Percentiles rank a stretch among this genome's conserved stretches.
Conservation (phyloP, 2,797 vertebrate species). For the Muscicapa striata region DNA sequence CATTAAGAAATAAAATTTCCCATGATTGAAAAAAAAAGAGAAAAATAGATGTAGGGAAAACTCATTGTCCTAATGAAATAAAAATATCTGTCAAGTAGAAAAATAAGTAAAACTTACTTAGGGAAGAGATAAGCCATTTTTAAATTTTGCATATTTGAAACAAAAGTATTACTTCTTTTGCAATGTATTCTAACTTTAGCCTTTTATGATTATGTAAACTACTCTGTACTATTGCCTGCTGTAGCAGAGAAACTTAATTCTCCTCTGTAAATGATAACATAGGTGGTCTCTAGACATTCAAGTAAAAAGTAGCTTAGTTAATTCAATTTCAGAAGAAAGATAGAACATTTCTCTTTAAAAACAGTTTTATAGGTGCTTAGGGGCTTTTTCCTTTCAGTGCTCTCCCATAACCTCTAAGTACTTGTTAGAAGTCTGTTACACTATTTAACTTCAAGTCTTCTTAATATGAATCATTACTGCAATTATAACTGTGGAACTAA, state of each 20-base stretch:
- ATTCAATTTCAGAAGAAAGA: not conserved
- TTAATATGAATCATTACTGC: not conserved
- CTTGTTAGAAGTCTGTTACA: not conserved
- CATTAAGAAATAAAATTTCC: not conserved
- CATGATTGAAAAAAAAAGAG: not conserved
- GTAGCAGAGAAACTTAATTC: not conserved
- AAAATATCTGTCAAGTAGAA: not conserved
- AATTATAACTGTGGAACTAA: slow-evolving; percentile 22
- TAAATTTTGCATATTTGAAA: not conserved
- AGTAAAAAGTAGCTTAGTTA: not conserved
- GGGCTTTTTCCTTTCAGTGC: not conserved
- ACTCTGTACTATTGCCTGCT: not conserved
- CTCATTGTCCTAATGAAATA: not conserved
- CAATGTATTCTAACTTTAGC: not conserved
- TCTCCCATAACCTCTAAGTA: not conserved
- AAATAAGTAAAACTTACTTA: not conserved
- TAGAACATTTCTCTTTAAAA: not conserved
- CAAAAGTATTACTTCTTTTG: not conserved
- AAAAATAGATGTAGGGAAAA: not conserved
- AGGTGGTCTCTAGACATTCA: not conserved
- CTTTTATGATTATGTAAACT: not conserved
- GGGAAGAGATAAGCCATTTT: not conserved
- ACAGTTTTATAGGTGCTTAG: not conserved
- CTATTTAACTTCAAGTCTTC: not conserved
- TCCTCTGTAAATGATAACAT: not conserved